Evolutionary conservation across 2,888 invertebrate species (phyloP).

Genomic region (Phyllotreta cruciferae): DNA sequence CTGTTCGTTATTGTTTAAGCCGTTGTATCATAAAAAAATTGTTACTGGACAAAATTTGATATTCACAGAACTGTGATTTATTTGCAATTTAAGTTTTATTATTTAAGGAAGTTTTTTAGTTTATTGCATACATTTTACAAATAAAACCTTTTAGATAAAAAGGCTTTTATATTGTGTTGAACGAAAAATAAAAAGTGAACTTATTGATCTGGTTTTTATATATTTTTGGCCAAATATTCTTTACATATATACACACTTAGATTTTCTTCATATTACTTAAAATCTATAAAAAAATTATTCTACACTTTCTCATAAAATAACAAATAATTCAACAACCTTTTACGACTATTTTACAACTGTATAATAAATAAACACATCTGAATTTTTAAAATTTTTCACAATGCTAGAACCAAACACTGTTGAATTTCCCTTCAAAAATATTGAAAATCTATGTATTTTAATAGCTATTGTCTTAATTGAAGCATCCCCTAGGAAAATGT

Average conservation of each 20-base stretch:
- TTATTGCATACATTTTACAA: neutral
- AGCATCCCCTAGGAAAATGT: too few relatives aligned
- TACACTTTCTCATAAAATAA: neutral
- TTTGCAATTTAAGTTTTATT: neutral
- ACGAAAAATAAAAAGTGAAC: neutral
- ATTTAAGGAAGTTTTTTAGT: neutral
- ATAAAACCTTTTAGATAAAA: neutral
- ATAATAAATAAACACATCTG: neutral
- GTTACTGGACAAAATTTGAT: constrained; percentile 19
- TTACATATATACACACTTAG: constrained; percentile 13
- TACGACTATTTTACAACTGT: constrained; percentile 1
- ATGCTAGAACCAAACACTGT: neutral
- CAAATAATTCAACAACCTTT: constrained; percentile 4
- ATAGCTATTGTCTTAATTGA: too few relatives aligned
- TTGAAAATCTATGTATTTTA: neutral
- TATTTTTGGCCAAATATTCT: constrained; percentile 2
- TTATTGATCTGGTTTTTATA: neutral
- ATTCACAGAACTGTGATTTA: neutral
- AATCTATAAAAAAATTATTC: neutral
- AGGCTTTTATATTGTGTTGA: neutral
- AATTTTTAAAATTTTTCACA: neutral
- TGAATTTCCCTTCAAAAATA: neutral
- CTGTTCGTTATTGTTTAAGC: constrained; percentile 30
- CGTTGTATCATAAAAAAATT: constrained; percentile 17
- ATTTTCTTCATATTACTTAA: constrained; percentile 13